Conservation (phyloP, 2,113 vertebrate genomes). For the Alethe diademata region DNA sequence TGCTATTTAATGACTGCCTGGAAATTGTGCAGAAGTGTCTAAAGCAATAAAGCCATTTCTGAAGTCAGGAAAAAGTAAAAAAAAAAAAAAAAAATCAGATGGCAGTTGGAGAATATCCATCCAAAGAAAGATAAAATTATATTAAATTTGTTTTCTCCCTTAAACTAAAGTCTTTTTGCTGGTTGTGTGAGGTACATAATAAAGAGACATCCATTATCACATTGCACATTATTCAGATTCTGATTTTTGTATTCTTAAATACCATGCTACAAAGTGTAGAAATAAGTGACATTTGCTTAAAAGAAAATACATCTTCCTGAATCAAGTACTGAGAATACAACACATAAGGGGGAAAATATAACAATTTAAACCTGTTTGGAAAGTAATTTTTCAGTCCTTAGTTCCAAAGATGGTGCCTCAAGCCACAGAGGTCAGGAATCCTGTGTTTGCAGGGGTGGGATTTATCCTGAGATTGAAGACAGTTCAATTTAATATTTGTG, state of each 20-base stretch:
- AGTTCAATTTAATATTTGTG: not conserved
- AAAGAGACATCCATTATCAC: not conserved
- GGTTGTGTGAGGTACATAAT: not conserved
- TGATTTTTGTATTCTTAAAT: not conserved
- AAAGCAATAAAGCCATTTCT: constrained; percentile 38
- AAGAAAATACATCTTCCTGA: not conserved
- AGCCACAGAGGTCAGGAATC: not conserved
- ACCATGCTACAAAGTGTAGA: not conserved
- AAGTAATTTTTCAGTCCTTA: not conserved
- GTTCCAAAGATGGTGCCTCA: not conserved
- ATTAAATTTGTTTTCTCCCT: not conserved
- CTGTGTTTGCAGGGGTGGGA: not conserved
- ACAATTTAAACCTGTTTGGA: not conserved
- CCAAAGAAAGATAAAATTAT: not conserved
- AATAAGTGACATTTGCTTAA: not conserved
- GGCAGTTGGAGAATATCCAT: not conserved
- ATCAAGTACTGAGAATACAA: not conserved
- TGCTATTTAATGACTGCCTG: constrained; percentile 10
- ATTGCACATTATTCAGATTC: not conserved
- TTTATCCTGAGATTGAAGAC: not conserved
- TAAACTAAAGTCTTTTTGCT: not conserved
- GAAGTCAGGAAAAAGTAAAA: not conserved
- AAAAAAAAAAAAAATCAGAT: not conserved
- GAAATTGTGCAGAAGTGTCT: not conserved
- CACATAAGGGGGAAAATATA: not conserved